phyloP scores from a whole-genome alignment of 1,140 invertebrate genomes.

The Caenorhabditis elegans region DNA sequence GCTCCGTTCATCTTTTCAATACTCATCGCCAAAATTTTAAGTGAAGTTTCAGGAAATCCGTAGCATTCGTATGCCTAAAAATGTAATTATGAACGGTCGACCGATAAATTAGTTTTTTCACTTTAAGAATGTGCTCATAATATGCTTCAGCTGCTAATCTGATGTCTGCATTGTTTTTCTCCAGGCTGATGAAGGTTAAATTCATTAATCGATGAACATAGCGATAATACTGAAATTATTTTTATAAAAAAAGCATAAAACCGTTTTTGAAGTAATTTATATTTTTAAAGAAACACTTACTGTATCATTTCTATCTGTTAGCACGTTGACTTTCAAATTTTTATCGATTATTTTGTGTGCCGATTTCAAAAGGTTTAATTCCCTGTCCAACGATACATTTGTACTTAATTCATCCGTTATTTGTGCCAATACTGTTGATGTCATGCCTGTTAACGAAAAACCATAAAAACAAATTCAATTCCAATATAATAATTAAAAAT shows the following conservation, averaged over 20 bases:
- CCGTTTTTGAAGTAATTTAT: not conserved
- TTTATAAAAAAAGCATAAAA: not conserved
- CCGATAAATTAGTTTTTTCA: not conserved
- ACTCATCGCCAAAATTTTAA: not conserved
- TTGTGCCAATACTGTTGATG: not conserved
- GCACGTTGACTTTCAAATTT: not conserved
- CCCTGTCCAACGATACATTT: not conserved
- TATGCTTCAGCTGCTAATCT: not conserved
- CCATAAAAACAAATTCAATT: not conserved
- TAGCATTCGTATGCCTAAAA: constrained; percentile 4
- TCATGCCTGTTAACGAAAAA: not conserved
- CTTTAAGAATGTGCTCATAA: constrained; percentile 7
- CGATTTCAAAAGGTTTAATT: constrained; percentile 15
- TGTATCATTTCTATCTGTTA: constrained; percentile 9
- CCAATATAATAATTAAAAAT: not conserved
- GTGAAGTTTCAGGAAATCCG: not conserved
- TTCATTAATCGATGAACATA: constrained; percentile 6
- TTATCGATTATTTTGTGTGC: constrained; percentile 1
- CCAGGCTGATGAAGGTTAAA: not conserved
- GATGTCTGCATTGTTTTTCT: constrained; percentile 2
- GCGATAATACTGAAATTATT: not conserved
- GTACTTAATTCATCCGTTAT: not conserved
- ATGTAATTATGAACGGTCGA: not conserved
- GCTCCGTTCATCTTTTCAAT: not conserved
- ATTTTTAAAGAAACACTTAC: not conserved